phyloP scores from a whole-genome alignment of 2,888 invertebrate species.

The Boloria euphrosyne region DNA sequence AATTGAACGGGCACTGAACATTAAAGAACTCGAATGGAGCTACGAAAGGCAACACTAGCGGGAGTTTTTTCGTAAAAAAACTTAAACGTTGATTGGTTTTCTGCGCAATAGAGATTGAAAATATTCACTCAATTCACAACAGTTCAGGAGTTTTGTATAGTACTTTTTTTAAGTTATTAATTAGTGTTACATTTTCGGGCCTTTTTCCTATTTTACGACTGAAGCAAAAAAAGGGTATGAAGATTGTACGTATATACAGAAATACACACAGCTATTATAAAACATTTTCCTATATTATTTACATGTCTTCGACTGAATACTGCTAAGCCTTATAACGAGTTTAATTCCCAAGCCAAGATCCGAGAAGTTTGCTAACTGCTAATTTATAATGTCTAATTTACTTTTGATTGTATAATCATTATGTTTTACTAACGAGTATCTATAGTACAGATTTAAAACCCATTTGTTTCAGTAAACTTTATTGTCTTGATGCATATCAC shows the following conservation, averaged over 20 bases:
- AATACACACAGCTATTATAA: too few species aligned
- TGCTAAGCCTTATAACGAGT: too few species aligned
- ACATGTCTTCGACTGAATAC: too few species aligned
- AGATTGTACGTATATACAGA: too few species aligned
- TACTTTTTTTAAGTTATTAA: neutral
- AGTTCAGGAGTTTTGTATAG: neutral
- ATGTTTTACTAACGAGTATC: too few species aligned
- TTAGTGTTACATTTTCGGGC: neutral
- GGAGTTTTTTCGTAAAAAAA: conserved; percentile 14
- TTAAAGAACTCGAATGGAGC: conserved; percentile 33
- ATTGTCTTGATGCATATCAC: neutral
- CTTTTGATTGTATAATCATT: too few species aligned
- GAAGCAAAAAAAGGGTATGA: too few species aligned
- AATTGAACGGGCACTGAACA: conserved; percentile 31
- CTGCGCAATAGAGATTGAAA: neutral
- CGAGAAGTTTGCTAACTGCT: too few species aligned
- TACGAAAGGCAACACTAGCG: conserved; percentile 28
- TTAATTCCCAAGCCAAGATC: too few species aligned
- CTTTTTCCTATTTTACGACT: too few species aligned
- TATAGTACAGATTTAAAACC: neutral
- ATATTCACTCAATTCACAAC: conserved; percentile 1
- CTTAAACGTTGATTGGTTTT: conserved; percentile 17
- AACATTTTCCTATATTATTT: too few species aligned
- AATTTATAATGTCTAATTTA: too few species aligned
- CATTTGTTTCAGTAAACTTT: neutral